Percentiles rank a stretch among this genome's conserved stretches.
Evolutionary conservation across 1,140 invertebrate species (phyloP).

Genomic region (Zaprionus davidi): DNA sequence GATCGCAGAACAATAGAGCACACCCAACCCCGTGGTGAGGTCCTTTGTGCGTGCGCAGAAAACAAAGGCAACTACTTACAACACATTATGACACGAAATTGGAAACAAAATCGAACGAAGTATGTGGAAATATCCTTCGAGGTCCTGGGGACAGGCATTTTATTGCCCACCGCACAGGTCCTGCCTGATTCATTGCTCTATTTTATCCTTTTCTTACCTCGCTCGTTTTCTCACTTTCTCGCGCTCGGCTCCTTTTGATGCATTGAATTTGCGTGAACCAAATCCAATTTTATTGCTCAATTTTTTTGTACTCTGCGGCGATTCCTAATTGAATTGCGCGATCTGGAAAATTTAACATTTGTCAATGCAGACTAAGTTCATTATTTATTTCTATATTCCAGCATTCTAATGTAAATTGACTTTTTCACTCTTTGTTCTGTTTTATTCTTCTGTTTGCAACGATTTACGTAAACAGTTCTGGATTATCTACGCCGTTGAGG

Average conservation of each 20-base stretch:
- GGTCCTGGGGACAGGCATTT: slow-evolving; percentile 56
- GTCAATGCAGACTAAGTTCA: slow-evolving; percentile 57
- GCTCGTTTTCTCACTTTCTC: slow-evolving; percentile 46
- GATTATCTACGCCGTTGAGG: slow-evolving; percentile 56
- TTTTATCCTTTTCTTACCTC: slow-evolving; percentile 47
- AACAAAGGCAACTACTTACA: slow-evolving; percentile 78
- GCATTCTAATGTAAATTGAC: slow-evolving; percentile 65
- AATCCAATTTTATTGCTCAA: slow-evolving; percentile 84
- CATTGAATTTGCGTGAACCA: slow-evolving; percentile 80
- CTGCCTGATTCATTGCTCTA: slow-evolving; percentile 81
- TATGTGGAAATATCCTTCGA: slow-evolving; percentile 23
- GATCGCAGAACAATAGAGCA: slow-evolving; percentile 55
- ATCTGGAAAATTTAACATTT: slow-evolving; percentile 79
- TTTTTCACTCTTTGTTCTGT: slow-evolving; percentile 51
- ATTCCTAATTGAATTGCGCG: slow-evolving; percentile 71
- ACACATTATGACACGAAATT: slow-evolving; percentile 79
- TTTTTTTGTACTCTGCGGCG: slow-evolving; percentile 66
- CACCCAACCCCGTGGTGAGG: slow-evolving; percentile 31
- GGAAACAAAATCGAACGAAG: slow-evolving; percentile 34
- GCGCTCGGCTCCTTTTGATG: slow-evolving; percentile 63
- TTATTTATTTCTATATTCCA: slow-evolving; percentile 69
- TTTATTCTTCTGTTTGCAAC: slow-evolving; percentile 37
- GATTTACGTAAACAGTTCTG: slow-evolving; percentile 37
- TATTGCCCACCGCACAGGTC: slow-evolving; percentile 51
- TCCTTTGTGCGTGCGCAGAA: slow-evolving; percentile 54